Percentiles rank a stretch among this genome's conserved stretches.
phyloP scores from a whole-genome alignment of 2,888 invertebrate genomes.

The Latheticus oryzae region DNA sequence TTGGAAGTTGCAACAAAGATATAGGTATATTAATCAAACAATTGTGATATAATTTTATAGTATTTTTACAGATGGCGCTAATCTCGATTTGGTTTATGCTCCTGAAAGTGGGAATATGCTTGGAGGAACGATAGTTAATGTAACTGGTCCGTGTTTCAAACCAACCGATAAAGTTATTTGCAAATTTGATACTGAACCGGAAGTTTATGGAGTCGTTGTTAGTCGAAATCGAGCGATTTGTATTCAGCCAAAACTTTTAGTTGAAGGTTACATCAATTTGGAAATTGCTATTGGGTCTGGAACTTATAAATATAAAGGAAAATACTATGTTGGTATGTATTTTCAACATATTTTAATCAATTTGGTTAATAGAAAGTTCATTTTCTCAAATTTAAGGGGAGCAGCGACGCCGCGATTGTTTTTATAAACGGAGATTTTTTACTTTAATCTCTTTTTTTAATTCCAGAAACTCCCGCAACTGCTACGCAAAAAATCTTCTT shows the following conservation, averaged over 20 bases:
- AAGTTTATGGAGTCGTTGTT: constrained; percentile 81
- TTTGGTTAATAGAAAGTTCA: too few species aligned
- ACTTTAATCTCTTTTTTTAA: too few species aligned
- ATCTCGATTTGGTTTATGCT: constrained; percentile 86
- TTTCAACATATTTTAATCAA: too few species aligned
- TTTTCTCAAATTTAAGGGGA: too few species aligned
- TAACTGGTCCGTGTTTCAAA: constrained; percentile 95
- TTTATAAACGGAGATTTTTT: too few species aligned
- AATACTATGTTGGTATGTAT: constrained; percentile 87
- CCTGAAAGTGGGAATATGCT: constrained; percentile 98
- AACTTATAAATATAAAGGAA: constrained; percentile 89
- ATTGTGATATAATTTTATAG: too few species aligned
- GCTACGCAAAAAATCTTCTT: constrained; percentile 89
- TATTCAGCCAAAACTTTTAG: constrained; percentile 86
- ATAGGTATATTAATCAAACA: too few species aligned
- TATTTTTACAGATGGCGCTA: constrained; percentile 75
- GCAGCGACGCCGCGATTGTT: too few species aligned
- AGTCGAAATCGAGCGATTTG: constrained; percentile 89
- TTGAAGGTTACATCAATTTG: constrained; percentile 89
- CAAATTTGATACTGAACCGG: constrained; percentile 81
- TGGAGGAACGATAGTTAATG: constrained; percentile 95
- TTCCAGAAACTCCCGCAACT: constrained; percentile 85
- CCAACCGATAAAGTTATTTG: constrained; percentile 81
- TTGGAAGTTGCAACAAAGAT: constrained; percentile 93
- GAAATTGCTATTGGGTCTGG: constrained; percentile 87